Percentiles rank a stretch among this genome's conserved stretches.
Evolutionary conservation across 1,140 invertebrate genomes (phyloP).

Genomic region (Aphaenogaster ashmeadi): DNA sequence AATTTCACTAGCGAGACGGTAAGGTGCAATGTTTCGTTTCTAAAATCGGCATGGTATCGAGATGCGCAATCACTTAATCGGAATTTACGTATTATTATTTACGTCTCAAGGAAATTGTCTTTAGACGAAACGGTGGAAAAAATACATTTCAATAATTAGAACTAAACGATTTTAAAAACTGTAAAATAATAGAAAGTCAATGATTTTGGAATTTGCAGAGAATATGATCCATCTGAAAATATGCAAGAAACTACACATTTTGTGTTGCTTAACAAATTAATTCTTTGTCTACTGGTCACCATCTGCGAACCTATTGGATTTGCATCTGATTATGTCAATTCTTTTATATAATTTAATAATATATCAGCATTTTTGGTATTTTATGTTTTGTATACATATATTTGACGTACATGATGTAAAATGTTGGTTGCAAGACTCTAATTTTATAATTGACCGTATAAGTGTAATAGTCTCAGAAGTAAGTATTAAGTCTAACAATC

Average conservation of each 20-base stretch:
- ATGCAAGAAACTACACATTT: background rate
- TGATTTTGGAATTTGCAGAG: background rate
- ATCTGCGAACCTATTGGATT: background rate
- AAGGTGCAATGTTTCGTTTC: background rate
- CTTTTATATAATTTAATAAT: background rate
- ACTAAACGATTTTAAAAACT: background rate
- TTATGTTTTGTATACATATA: background rate
- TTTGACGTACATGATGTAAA: background rate
- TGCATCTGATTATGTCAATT: background rate
- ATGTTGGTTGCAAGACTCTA: background rate
- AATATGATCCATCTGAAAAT: background rate
- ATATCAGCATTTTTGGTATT: slow-evolving; percentile 2
- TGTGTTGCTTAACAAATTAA: background rate
- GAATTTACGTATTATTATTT: background rate
- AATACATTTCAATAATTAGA: slow-evolving; percentile 11
- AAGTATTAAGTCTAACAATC: background rate
- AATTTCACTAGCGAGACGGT: background rate
- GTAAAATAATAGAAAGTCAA: background rate
- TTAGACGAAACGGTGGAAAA: background rate
- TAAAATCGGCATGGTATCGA: slow-evolving; percentile 14
- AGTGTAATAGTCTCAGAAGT: background rate
- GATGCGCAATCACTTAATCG: background rate
- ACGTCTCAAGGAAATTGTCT: background rate
- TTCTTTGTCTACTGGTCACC: background rate
- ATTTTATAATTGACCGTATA: background rate